A percentile compares a stretch with the other conserved stretches of the same genome.
These are phyloP conservation scores for Phyllotreta cruciferae DNA, from an alignment of 2,888 invertebrate species.

Conservation along the genomic window DNA sequence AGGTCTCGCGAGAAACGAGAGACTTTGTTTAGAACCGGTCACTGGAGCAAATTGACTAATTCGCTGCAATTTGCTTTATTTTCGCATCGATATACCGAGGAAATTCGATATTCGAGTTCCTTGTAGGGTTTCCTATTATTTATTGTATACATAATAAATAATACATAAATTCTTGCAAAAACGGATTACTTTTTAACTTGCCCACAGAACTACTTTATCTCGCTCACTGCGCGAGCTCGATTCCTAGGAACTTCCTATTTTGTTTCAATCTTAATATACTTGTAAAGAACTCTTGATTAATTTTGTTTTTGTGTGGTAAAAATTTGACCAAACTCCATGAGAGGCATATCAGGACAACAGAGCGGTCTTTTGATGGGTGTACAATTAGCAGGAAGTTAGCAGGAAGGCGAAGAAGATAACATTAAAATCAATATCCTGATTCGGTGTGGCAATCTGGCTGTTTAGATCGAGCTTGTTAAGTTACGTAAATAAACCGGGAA, in stretches of 20 bases:
- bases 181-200: no score
- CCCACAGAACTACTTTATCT: no score
- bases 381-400: conserved; percentile 10
- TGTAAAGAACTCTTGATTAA: no score
- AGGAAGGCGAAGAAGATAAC: conserved; percentile 9
- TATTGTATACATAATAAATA: no score
- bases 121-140: not conserved
- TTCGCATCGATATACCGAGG: not conserved
- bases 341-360: not conserved
- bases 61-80: no score
- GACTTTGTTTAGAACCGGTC: conserved; percentile 18
- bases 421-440: conserved; percentile 16
- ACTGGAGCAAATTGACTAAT: conserved; percentile 20
- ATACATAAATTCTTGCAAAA: no score
- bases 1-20: conserved; percentile 27
- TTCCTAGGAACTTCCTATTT: no score
- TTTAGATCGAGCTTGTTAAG: not conserved
- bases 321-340: not conserved
- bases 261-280: no score
- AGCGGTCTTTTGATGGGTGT: not conserved
- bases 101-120: not conserved
- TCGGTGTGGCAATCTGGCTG: not conserved
- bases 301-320: no score
- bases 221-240: no score
- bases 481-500: not conserved